A percentile compares a stretch with the other conserved stretches of the same genome.
These are phyloP conservation scores for Drosophila kikkawai DNA, from an alignment of 1,140 invertebrate genomes.

Conservation along the genomic window DNA sequence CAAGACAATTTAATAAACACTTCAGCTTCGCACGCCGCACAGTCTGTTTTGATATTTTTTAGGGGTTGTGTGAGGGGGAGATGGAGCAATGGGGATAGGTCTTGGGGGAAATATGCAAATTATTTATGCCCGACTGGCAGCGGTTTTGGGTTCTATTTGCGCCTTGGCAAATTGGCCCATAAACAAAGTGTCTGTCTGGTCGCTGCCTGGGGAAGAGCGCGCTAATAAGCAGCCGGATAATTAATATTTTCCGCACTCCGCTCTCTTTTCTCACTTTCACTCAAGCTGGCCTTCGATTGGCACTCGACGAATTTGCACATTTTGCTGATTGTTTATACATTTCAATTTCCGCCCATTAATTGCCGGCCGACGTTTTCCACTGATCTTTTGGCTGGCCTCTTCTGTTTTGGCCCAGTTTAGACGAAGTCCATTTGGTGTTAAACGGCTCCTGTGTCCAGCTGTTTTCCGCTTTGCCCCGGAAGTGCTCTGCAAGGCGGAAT, in stretches of 20 bases:
- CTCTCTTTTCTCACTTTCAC: slow-evolving; percentile 41
- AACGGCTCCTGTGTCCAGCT: slow-evolving; percentile 59
- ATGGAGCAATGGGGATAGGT: slow-evolving; percentile 20
- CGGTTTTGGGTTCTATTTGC: slow-evolving; percentile 33
- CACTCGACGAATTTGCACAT: slow-evolving; percentile 65
- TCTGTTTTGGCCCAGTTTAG: slow-evolving; percentile 17
- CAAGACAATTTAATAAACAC: slow-evolving; percentile 76
- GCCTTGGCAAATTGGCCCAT: slow-evolving; percentile 48
- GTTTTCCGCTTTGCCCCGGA: slow-evolving; percentile 52
- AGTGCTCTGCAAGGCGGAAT: slow-evolving; percentile 67
- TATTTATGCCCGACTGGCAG: slow-evolving; percentile 57
- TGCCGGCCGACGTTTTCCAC: slow-evolving; percentile 28
- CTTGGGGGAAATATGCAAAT: slow-evolving; percentile 49
- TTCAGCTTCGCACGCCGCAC: slow-evolving; percentile 68
- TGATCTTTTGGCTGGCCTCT: slow-evolving; percentile 11
- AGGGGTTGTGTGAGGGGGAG: not conserved
- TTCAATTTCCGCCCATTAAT: slow-evolving; percentile 68
- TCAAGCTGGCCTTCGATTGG: slow-evolving; percentile 60
- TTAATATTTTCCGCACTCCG: slow-evolving; percentile 49
- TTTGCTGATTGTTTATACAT: slow-evolving; percentile 63
- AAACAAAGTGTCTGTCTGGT: slow-evolving; percentile 45
- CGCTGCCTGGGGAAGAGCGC: slow-evolving; percentile 28
- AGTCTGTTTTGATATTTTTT: slow-evolving; percentile 31
- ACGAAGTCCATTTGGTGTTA: slow-evolving; percentile 43
- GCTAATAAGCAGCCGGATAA: slow-evolving; percentile 56